These are phyloP conservation scores for Heliornis fulica DNA, from an alignment of 2,113 vertebrate genomes.

Conservation along the genomic window DNA sequence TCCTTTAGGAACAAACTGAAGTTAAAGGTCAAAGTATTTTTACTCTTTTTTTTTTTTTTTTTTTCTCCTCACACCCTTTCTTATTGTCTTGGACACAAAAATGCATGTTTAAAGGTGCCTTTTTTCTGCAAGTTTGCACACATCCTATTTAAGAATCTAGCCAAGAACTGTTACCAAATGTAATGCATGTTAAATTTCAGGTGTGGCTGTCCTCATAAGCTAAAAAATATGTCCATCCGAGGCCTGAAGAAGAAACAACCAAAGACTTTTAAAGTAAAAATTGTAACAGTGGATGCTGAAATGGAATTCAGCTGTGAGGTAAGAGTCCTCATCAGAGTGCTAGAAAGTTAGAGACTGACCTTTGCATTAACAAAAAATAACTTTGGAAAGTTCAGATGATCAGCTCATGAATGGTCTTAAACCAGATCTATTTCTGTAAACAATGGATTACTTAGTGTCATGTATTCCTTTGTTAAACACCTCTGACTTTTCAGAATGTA, in stretches of 20 bases:
- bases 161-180: not conserved
- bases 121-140: not conserved
- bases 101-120: not conserved
- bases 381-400: not conserved
- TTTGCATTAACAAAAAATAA: not conserved
- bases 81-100: not conserved
- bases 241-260: constrained; percentile 91
- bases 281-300: constrained; percentile 91
- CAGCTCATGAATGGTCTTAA: not conserved
- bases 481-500: not conserved
- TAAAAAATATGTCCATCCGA: constrained; percentile 85
- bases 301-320: constrained; percentile 96
- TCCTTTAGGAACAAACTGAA: not conserved
- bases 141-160: not conserved
- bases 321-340: not conserved
- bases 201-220: not conserved
- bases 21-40: not conserved
- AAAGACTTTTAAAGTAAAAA: constrained; percentile 92
- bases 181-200: not conserved
- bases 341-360: not conserved
- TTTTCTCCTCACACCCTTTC: not conserved
- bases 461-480: not conserved
- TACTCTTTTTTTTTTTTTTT: too few relatives aligned
- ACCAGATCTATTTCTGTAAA: not conserved
- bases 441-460: not conserved